Percentiles rank a stretch among this genome's conserved stretches.
Evolutionary conservation across 2,797 vertebrate species (phyloP).

Genomic region (Gobionotothen gibberifrons): DNA sequence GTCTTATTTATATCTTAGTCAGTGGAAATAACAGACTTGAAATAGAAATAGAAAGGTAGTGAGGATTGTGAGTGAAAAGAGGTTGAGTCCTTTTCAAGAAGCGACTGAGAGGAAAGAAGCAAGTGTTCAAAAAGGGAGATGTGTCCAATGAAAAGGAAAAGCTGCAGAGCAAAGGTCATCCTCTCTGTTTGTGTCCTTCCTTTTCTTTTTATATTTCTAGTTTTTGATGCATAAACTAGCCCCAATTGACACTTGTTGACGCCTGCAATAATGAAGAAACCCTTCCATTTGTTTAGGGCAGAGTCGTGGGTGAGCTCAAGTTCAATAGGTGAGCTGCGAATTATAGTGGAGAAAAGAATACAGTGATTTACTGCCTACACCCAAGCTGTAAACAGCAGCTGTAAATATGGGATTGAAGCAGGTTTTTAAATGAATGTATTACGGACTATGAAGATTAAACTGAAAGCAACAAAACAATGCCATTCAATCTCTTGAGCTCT

Average conservation of each 20-base stretch:
- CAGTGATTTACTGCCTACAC: neutral
- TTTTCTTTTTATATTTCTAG: neutral
- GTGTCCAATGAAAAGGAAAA: neutral
- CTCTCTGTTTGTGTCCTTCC: too few species aligned
- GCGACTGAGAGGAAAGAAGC: slow-evolving; percentile 6
- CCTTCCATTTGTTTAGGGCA: neutral
- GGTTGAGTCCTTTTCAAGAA: slow-evolving; percentile 42
- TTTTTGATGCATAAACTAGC: neutral
- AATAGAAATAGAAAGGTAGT: slow-evolving; percentile 29
- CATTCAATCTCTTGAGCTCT: neutral
- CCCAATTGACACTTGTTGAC: slow-evolving; percentile 53
- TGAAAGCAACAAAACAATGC: neutral
- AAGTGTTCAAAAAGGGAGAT: neutral
- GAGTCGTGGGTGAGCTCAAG: slow-evolving; percentile 1
- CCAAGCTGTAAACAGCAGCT: neutral
- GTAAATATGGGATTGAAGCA: neutral
- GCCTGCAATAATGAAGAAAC: slow-evolving; percentile 15
- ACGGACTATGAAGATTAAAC: neutral
- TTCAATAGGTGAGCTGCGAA: slow-evolving; percentile 22
- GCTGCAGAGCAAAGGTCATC: slow-evolving; percentile 12
- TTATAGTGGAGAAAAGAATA: neutral
- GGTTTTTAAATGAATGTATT: neutral
- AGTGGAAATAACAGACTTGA: slow-evolving; percentile 48
- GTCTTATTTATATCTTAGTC: slow-evolving; percentile 53
- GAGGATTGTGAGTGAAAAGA: slow-evolving; percentile 40